Evolutionary conservation across 2,797 vertebrate species (phyloP).

Genomic region (Cirrhinus mrigala): DNA sequence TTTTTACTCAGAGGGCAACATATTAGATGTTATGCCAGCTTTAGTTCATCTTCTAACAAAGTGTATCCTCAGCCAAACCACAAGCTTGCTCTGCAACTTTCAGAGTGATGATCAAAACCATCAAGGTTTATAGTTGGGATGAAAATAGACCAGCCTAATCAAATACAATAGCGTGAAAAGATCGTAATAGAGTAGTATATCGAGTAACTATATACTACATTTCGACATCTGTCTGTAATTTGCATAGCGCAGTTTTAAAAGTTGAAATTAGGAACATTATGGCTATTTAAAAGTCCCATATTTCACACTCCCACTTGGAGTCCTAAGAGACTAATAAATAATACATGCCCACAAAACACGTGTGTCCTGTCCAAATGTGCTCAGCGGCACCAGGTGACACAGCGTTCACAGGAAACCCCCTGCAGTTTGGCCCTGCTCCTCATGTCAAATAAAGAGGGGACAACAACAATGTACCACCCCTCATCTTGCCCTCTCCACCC

Average conservation of each 20-base stretch:
- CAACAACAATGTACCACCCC: slow-evolving; percentile 49
- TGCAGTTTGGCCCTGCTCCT: slow-evolving; percentile 44
- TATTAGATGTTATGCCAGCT: slow-evolving; percentile 30
- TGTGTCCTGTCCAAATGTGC: slow-evolving; percentile 44
- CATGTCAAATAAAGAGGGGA: slow-evolving; percentile 52
- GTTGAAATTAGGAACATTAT: slow-evolving; percentile 31
- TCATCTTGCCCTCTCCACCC: slow-evolving; percentile 45
- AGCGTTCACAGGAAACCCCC: slow-evolving; percentile 47
- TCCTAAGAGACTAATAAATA: slow-evolving; percentile 54
- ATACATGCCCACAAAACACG: slow-evolving; percentile 48
- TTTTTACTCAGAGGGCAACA: slow-evolving; percentile 30
- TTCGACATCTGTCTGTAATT: slow-evolving; percentile 4
- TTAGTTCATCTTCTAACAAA: slow-evolving; percentile 34
- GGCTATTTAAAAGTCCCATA: slow-evolving; percentile 48
- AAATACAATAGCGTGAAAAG: no score
- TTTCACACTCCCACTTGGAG: slow-evolving; percentile 43
- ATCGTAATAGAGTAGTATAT: not conserved
- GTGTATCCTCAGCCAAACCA: slow-evolving; percentile 11
- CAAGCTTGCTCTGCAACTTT: not conserved
- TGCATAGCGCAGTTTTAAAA: slow-evolving; percentile 21
- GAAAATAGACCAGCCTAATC: not conserved
- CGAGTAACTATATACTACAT: not conserved
- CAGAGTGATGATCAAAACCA: not conserved
- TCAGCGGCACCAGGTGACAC: slow-evolving; percentile 40
- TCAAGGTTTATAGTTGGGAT: not conserved